Evolutionary conservation across 2,888 invertebrate genomes (phyloP).

Genomic region (Aporophyla nigra): DNA sequence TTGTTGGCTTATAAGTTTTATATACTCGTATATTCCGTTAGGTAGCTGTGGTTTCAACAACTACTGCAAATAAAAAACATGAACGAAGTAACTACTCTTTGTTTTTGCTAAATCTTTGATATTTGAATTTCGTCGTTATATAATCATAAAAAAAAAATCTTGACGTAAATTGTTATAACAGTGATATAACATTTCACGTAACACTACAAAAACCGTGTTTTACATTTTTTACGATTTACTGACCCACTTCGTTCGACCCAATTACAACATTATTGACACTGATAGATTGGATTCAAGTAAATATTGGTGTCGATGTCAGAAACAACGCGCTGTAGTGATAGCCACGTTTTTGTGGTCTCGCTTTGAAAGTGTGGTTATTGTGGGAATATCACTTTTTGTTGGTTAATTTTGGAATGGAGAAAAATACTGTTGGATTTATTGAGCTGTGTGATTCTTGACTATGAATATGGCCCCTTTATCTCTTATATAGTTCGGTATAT

Average conservation of each 20-base stretch:
- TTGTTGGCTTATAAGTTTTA: not conserved
- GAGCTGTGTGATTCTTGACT: not conserved
- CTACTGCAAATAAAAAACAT: not conserved
- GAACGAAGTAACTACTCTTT: not conserved
- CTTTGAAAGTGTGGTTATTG: conserved; percentile 10
- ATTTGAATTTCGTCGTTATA: not conserved
- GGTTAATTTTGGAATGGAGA: not conserved
- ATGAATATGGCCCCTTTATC: not conserved
- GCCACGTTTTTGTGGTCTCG: conserved; percentile 38
- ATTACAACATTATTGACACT: conserved; percentile 64
- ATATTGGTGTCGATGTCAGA: conserved; percentile 54
- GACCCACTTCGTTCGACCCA: conserved; percentile 54
- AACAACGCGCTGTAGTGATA: conserved; percentile 41
- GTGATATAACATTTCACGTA: not conserved
- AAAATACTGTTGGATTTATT: not conserved
- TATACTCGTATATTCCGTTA: not conserved
- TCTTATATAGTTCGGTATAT: no score
- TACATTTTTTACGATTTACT: conserved; percentile 51
- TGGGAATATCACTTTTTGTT: conserved; percentile 14
- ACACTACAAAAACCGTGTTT: conserved; percentile 16
- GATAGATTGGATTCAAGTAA: conserved; percentile 64
- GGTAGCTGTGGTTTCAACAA: not conserved
- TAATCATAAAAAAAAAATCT: not conserved
- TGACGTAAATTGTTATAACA: not conserved
- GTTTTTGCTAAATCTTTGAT: not conserved